Evolutionary conservation across 2,797 vertebrate genomes (phyloP).

Genomic region (Pyrocephalus nanus): DNA sequence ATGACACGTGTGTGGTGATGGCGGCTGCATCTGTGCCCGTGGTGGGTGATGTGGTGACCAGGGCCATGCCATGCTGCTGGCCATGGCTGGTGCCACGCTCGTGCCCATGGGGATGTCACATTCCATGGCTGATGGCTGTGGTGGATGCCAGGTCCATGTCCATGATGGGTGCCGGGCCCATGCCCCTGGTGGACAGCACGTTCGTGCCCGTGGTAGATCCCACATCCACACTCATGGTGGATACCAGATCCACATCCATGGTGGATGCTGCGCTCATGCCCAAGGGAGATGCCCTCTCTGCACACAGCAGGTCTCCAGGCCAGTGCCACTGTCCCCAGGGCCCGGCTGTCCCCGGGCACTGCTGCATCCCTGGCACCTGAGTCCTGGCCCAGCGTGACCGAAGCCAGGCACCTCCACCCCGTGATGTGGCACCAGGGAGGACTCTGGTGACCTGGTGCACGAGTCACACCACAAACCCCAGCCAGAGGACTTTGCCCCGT

Average conservation of each 20-base stretch:
- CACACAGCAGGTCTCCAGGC: not conserved
- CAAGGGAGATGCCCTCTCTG: not conserved
- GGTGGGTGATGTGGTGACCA: not conserved
- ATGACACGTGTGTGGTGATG: not conserved
- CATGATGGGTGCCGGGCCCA: not conserved
- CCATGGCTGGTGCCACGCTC: not conserved
- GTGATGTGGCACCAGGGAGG: not conserved
- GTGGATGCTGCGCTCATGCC: not conserved
- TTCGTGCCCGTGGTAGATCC: too few species aligned
- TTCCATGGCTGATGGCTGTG: not conserved
- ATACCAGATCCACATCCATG: too few species aligned
- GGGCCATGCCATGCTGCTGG: not conserved
- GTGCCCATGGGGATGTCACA: accelerated
- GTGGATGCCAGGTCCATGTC: not conserved
- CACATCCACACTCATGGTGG: not conserved
- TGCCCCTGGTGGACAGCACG: not conserved
- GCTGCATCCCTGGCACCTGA: not conserved
- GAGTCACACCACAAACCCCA: not conserved
- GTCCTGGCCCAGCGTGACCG: accelerated
- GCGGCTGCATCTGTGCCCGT: not conserved
- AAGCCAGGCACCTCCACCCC: not conserved
- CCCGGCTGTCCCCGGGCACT: not conserved
- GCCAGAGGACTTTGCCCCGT: not conserved
- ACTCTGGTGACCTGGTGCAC: not conserved
- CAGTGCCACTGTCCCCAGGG: not conserved